These are phyloP conservation scores for Arge pagana DNA, from an alignment of 2,888 invertebrate genomes.

Conservation along the genomic window DNA sequence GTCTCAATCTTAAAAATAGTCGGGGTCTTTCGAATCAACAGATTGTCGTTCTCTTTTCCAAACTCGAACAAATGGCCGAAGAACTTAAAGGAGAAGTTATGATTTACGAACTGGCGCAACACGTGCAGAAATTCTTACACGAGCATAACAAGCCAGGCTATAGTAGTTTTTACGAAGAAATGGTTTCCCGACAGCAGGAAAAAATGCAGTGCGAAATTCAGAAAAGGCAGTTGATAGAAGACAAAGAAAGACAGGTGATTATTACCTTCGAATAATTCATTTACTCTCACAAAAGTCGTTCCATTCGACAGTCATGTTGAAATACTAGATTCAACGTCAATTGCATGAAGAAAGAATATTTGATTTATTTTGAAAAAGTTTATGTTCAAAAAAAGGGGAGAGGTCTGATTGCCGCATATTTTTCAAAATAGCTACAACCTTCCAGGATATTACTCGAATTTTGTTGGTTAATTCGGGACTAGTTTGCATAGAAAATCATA, in stretches of 20 bases:
- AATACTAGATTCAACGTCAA: background rate
- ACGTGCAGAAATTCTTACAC: conserved; percentile 79
- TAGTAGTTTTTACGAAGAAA: conserved; percentile 89
- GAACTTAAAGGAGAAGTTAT: conserved; percentile 78
- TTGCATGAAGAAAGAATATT: conserved; percentile 7
- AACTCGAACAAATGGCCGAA: conserved; percentile 65
- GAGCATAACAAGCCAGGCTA: conserved; percentile 79
- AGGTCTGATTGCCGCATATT: too few species aligned
- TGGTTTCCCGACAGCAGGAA: conserved; percentile 75
- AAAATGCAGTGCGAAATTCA: conserved; percentile 67
- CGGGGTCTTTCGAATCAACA: conserved; percentile 78
- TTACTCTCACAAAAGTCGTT: too few species aligned
- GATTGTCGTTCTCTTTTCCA: conserved; percentile 64
- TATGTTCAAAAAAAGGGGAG: too few species aligned
- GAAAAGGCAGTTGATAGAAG: conserved; percentile 68
- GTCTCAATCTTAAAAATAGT: conserved; percentile 72
- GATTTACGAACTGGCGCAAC: conserved; percentile 82
- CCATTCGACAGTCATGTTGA: too few species aligned
- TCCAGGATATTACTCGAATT: too few species aligned
- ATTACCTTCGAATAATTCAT: too few species aligned
- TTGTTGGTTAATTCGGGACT: too few species aligned
- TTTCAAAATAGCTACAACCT: too few species aligned
- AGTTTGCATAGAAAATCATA: too few species aligned
- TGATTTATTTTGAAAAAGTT: too few species aligned
- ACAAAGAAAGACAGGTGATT: conserved; percentile 58